Evolutionary conservation across 2,888 invertebrate species (phyloP).

Genomic region (Tortricodes alternella): DNA sequence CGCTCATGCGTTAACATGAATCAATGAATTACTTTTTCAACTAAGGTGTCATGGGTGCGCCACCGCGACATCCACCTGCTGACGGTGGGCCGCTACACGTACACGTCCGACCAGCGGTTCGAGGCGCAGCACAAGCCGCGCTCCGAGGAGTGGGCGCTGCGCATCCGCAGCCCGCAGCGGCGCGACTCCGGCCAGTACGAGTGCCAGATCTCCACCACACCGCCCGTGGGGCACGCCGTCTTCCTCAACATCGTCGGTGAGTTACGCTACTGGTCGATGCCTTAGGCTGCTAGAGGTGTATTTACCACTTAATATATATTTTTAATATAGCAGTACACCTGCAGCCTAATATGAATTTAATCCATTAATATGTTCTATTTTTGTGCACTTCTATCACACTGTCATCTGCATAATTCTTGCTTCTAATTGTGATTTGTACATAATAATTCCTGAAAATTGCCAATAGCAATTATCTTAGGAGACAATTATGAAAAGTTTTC

Average conservation of each 20-base stretch:
- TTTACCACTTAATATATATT: too few species aligned
- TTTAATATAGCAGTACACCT: too few species aligned
- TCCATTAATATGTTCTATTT: too few species aligned
- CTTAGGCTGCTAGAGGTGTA: too few species aligned
- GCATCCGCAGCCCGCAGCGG: slow-evolving; percentile 85
- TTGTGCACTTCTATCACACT: too few species aligned
- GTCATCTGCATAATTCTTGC: too few species aligned
- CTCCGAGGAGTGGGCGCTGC: slow-evolving; percentile 93
- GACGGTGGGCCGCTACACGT: slow-evolving; percentile 94
- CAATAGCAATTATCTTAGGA: too few species aligned
- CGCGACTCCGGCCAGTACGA: slow-evolving; percentile 94
- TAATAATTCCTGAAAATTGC: too few species aligned
- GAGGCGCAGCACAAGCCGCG: slow-evolving; percentile 92
- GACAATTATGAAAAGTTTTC: too few species aligned
- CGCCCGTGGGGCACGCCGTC: slow-evolving; percentile 90
- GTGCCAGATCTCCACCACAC: slow-evolving; percentile 94
- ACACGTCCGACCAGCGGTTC: slow-evolving; percentile 91
- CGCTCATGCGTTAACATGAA: too few species aligned
- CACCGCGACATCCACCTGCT: slow-evolving; percentile 95
- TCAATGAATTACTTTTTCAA: background rate
- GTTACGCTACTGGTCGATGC: background rate
- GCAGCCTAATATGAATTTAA: too few species aligned
- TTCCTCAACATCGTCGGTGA: slow-evolving; percentile 91
- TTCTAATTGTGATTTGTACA: too few species aligned
- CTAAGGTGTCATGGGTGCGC: slow-evolving; percentile 95